These are phyloP conservation scores for Marcusenius ussheri DNA, from an alignment of 2,113 vertebrate genomes.

Conservation along the genomic window DNA sequence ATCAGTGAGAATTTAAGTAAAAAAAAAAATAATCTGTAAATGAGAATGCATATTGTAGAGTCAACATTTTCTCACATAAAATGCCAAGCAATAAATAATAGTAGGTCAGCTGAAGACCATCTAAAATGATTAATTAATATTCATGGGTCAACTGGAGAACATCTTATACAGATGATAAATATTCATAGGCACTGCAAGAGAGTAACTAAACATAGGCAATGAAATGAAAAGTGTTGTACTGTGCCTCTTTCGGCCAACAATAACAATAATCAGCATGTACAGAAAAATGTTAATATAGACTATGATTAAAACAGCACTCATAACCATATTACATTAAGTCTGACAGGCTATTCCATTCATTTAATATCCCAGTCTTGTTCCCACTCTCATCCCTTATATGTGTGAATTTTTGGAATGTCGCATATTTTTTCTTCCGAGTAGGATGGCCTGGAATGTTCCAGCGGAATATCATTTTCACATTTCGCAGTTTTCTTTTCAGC, in stretches of 20 bases:
- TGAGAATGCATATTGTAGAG: neutral
- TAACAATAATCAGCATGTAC: neutral
- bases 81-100: neutral
- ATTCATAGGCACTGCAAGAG: neutral
- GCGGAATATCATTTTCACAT: neutral
- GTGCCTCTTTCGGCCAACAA: neutral
- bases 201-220: neutral
- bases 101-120: neutral
- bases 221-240: neutral
- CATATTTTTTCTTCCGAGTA: neutral
- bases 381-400: neutral
- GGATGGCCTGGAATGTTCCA: neutral
- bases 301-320: neutral
- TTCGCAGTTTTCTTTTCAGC: neutral
- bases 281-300: neutral
- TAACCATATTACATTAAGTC: neutral
- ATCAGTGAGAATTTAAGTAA: neutral
- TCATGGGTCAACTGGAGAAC: neutral
- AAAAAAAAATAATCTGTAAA: neutral
- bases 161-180: neutral
- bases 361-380: neutral
- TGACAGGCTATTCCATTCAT: neutral
- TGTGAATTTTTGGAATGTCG: neutral
- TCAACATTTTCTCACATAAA: slow-evolving; percentile 3
- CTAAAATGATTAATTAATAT: slow-evolving; percentile 8